Evolutionary conservation across 2,888 invertebrate species (phyloP).

Genomic region (Lepidochitona cinerea): DNA sequence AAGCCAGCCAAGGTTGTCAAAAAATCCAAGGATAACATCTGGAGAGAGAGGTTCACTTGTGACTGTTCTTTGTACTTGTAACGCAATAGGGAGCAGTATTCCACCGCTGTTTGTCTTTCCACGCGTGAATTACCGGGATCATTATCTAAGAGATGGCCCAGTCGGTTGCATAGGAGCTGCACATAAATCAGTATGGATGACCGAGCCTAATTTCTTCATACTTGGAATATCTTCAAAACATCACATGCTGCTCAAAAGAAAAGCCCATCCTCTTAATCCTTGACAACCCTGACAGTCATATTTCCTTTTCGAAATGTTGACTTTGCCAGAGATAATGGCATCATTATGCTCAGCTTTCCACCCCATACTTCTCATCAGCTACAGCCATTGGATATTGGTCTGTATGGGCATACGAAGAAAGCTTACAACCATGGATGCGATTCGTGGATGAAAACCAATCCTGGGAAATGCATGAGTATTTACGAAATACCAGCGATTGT

Average conservation of each 20-base stretch:
- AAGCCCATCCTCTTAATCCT: slow-evolving; percentile 50
- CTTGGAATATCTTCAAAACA: slow-evolving; percentile 56
- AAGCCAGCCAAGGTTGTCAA: slow-evolving; percentile 22
- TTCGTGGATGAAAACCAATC: slow-evolving; percentile 59
- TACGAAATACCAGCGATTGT: slow-evolving; percentile 41
- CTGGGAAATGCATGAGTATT: slow-evolving; percentile 68
- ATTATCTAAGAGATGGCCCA: slow-evolving; percentile 3
- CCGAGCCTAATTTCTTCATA: slow-evolving; percentile 42
- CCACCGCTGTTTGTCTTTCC: slow-evolving; percentile 30
- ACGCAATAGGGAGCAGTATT: slow-evolving; percentile 18
- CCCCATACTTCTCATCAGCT: slow-evolving; percentile 70
- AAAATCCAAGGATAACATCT: slow-evolving; percentile 12
- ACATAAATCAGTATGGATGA: slow-evolving; percentile 53
- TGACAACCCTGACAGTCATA: slow-evolving; percentile 59
- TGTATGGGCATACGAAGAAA: slow-evolving; percentile 68
- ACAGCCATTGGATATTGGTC: slow-evolving; percentile 69
- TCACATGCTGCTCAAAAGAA: slow-evolving; percentile 44
- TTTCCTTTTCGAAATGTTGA: slow-evolving; percentile 44
- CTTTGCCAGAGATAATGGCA: slow-evolving; percentile 62
- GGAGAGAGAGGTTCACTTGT: slow-evolving; percentile 25
- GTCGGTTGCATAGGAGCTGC: neutral
- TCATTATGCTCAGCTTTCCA: slow-evolving; percentile 67
- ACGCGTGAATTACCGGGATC: neutral
- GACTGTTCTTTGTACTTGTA: slow-evolving; percentile 20
- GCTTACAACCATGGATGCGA: slow-evolving; percentile 47